Conservation (phyloP, 2,888 invertebrate genomes). For the Trichacis sp. region DNA sequence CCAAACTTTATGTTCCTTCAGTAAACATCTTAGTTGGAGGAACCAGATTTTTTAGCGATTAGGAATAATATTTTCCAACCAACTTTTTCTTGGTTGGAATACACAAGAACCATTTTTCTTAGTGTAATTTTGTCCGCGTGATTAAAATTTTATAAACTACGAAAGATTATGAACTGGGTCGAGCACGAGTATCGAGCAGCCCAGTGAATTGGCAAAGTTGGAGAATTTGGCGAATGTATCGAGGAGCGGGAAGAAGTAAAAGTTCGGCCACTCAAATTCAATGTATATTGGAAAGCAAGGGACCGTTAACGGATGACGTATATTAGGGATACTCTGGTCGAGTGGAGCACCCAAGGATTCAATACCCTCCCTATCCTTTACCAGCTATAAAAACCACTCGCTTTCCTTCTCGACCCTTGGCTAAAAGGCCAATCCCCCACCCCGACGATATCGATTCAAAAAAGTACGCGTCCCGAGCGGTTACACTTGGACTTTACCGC, state of each 20-base stretch:
- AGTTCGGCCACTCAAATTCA: constrained; percentile 34
- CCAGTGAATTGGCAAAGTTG: constrained; percentile 13
- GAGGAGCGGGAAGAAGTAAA: constrained; percentile 16
- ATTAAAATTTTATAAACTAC: too few species aligned
- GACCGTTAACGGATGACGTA: constrained; percentile 68
- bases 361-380: constrained; percentile 65
- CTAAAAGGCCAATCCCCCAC: constrained; percentile 67
- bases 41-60: too few species aligned
- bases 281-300: constrained; percentile 43
- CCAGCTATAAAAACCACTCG: constrained; percentile 69
- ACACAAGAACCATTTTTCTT: too few species aligned
- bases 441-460: constrained; percentile 60
- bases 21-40: too few species aligned
- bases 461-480: constrained; percentile 33
- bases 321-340: constrained; percentile 69
- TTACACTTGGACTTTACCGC: constrained; percentile 15
- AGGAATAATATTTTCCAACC: too few species aligned
- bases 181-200: not conserved
- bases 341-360: constrained; percentile 63
- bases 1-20: too few species aligned
- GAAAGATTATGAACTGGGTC: constrained; percentile 9
- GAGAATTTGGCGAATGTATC: constrained; percentile 17
- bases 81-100: too few species aligned
- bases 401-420: constrained; percentile 63
- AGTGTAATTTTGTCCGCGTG: too few species aligned